These are phyloP conservation scores for Sarcophaga bullata DNA, from an alignment of 1,140 invertebrate species.

Conservation along the genomic window DNA sequence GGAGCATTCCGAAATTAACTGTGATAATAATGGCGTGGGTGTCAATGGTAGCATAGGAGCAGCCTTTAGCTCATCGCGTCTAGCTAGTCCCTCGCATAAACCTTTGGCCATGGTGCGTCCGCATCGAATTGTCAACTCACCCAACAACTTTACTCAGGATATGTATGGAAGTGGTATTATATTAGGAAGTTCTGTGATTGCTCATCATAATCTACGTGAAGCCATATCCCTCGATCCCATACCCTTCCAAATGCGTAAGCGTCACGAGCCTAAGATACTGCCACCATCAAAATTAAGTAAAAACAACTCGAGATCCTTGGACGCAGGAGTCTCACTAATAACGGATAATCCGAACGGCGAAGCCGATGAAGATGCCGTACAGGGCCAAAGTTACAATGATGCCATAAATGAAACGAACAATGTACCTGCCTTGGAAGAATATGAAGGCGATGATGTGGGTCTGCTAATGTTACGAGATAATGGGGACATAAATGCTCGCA, in stretches of 20 bases:
- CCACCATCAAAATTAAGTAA: constrained; percentile 62
- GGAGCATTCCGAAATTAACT: constrained; percentile 65
- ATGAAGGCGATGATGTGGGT: constrained; percentile 57
- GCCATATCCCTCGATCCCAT: constrained; percentile 62
- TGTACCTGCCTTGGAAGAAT: constrained; percentile 53
- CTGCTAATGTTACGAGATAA: constrained; percentile 58
- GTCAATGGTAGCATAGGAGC: constrained; percentile 39
- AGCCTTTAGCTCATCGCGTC: constrained; percentile 35
- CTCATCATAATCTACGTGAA: constrained; percentile 53
- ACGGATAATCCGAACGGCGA: constrained; percentile 47
- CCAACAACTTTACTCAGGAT: constrained; percentile 45
- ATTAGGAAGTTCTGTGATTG: constrained; percentile 33
- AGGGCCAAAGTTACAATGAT: constrained; percentile 17
- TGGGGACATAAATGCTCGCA: constrained; percentile 53
- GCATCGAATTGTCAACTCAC: constrained; percentile 59
- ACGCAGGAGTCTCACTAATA: constrained; percentile 61
- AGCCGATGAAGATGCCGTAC: not conserved
- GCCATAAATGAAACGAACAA: constrained; percentile 48
- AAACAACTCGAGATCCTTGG: constrained; percentile 62
- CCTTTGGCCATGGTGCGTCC: constrained; percentile 63
- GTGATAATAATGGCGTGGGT: constrained; percentile 57
- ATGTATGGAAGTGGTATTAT: constrained; percentile 43
- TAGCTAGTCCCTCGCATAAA: constrained; percentile 56
- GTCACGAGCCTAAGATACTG: constrained; percentile 55
- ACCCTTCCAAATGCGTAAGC: constrained; percentile 57